Base-by-base conservation (phyloP, 1,140 invertebrate species). In the Thaumatotibia leucotreta region DNA sequence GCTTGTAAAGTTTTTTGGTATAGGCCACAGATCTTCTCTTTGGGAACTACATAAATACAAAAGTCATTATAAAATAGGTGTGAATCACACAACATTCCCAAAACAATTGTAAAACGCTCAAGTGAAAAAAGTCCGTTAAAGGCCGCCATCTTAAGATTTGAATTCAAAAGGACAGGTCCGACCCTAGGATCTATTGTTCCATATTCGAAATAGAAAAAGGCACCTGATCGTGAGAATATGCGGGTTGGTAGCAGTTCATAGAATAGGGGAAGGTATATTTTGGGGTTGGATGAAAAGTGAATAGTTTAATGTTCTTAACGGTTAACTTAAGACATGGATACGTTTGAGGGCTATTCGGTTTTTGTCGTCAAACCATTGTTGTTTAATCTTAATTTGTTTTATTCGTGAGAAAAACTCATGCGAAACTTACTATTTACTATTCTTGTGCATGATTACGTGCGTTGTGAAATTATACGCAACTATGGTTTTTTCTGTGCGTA, bases 141-240 rank as follows among this genome's bases (percentile, higher is more conserved):
- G 54, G 31, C 61, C 39, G 65, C 69, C 69, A 67, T 70, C 58
- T 70, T 70, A 39, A 66, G 61, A 67, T 69, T 65, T 29, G 45
- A 64, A 65, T 67, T 70, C 63, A 50, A 58, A 74, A 76, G 65
- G 70, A 74, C 73, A 73, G 72, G 74, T 71, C 73, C 61, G 61
- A 65, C 64, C 71, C 66, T 64, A 35, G 49, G 22, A 54, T 49
- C 65, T 58, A 67, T 69, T 69, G 71, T 73, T 67, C 62, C 35
- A 63, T 61, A 69, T 68, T 68, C 29, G 72, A 72, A 69, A 74
- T 68, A 76, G 69, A 73, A 72, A 76, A 63, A 20, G 39, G 65
- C 80, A 83, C 80, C 80, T 83, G 79, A 81, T 75, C 77, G 80
- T 83, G 80, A 69, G 80, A 83, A 77, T 68, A 58, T 27, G 52